Percentiles rank a stretch among this genome's conserved stretches.
These are phyloP conservation scores for Xanthia icteritia DNA, from an alignment of 2,888 invertebrate genomes.

Conservation along the genomic window DNA sequence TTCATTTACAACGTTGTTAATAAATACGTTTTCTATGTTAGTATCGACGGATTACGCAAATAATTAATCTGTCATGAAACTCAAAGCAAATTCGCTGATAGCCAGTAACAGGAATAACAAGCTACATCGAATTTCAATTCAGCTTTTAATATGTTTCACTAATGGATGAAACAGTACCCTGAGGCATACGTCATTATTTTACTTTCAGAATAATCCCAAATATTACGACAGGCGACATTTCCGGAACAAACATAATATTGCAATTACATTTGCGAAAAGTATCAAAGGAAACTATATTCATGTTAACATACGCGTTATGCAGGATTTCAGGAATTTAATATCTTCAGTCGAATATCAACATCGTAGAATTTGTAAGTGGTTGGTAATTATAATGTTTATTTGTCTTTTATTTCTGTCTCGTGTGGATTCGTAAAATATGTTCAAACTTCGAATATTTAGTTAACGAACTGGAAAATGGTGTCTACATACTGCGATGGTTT, in stretches of 20 bases:
- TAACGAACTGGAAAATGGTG: neutral
- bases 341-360: slow-evolving; percentile 22
- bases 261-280: slow-evolving; percentile 29
- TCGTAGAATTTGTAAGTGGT: slow-evolving; percentile 10
- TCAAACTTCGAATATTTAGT: neutral
- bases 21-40: slow-evolving; percentile 53
- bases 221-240: slow-evolving; percentile 31
- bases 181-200: slow-evolving; percentile 49
- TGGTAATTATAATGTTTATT: slow-evolving; percentile 5
- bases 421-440: neutral
- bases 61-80: slow-evolving; percentile 33
- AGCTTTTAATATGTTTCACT: slow-evolving; percentile 30
- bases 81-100: slow-evolving; percentile 21
- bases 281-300: slow-evolving; percentile 37
- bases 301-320: slow-evolving; percentile 7
- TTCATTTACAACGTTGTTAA: slow-evolving; percentile 37
- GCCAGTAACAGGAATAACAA: slow-evolving; percentile 40
- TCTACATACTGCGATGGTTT: neutral
- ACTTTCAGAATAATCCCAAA: slow-evolving; percentile 38
- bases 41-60: slow-evolving; percentile 28
- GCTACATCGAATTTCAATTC: slow-evolving; percentile 34
- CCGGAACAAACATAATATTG: slow-evolving; percentile 18
- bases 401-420: neutral
- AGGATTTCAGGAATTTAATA: slow-evolving; percentile 18
- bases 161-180: slow-evolving; percentile 41